phyloP scores from a whole-genome alignment of 2,797 vertebrate species.

The Rallus crepitans region DNA sequence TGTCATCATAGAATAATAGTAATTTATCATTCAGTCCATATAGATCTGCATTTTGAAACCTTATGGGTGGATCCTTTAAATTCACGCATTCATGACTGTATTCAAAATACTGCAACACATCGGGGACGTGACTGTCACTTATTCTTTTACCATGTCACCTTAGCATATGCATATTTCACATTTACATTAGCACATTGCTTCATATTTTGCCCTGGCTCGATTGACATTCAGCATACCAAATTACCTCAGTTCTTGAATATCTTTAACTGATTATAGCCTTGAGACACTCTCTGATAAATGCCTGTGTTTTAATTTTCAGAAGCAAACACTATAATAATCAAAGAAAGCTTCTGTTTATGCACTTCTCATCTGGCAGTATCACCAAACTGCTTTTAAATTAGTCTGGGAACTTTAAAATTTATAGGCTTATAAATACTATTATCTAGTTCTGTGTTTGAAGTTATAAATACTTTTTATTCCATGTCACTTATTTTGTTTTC shows the following conservation, averaged over 20 bases:
- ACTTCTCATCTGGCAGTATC: conserved; percentile 41
- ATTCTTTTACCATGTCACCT: conserved; percentile 3
- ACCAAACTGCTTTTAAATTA: conserved; percentile 67
- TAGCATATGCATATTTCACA: conserved; percentile 35
- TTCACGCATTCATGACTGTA: neutral
- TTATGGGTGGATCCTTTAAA: neutral
- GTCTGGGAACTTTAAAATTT: conserved; percentile 50
- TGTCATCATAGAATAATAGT: neutral
- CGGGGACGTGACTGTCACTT: neutral
- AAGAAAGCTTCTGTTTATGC: conserved; percentile 62
- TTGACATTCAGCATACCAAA: conserved; percentile 57
- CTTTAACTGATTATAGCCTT: conserved; percentile 71
- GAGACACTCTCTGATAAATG: conserved; percentile 62
- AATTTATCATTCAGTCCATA: neutral
- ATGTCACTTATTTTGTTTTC: conserved; percentile 46
- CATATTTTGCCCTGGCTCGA: conserved; percentile 52
- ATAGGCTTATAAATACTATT: conserved; percentile 55
- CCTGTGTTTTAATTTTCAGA: conserved; percentile 67
- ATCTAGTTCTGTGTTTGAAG: conserved; percentile 33
- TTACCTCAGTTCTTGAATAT: conserved; percentile 59
- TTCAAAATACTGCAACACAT: neutral
- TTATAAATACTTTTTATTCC: conserved; percentile 31
- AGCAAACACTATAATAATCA: conserved; percentile 71
- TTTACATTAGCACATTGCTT: conserved; percentile 32
- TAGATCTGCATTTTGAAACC: neutral